Conservation (phyloP, 1,140 invertebrate genomes). For the Brachionus rotundiformis region DNA sequence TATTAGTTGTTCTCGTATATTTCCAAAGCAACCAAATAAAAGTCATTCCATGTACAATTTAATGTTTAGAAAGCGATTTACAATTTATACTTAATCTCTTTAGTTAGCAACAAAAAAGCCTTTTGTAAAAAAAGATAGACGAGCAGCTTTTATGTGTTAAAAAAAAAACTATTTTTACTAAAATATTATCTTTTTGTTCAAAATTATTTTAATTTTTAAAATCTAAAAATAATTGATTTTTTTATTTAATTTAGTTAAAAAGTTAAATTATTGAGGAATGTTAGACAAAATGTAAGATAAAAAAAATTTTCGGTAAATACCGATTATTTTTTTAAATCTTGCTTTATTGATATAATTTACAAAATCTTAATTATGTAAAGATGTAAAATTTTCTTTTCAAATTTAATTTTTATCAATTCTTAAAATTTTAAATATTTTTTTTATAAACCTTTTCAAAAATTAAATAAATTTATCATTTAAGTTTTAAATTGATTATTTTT, state of each 20-base stretch:
- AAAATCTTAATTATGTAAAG: slow-evolving; percentile 13
- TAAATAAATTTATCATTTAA: slow-evolving; percentile 17
- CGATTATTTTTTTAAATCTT: not conserved
- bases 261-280: not conserved
- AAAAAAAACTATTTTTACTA: not conserved
- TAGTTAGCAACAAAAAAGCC: not conserved
- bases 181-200: not conserved
- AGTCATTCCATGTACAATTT: slow-evolving; percentile 2
- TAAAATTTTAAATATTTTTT: not conserved
- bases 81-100: not conserved
- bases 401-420: not conserved
- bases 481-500: too few relatives aligned
- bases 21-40: not conserved
- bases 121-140: not conserved
- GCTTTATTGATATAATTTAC: not conserved
- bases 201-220: not conserved
- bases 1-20: not conserved
- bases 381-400: slow-evolving; percentile 25
- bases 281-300: not conserved
- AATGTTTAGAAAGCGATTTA: not conserved
- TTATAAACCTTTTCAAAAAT: not conserved
- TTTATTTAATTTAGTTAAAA: not conserved
- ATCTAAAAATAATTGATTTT: not conserved
- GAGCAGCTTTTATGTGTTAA: not conserved
- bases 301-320: not conserved